Base-by-base conservation (phyloP, 2,797 vertebrate genomes). In the Betta splendens region DNA sequence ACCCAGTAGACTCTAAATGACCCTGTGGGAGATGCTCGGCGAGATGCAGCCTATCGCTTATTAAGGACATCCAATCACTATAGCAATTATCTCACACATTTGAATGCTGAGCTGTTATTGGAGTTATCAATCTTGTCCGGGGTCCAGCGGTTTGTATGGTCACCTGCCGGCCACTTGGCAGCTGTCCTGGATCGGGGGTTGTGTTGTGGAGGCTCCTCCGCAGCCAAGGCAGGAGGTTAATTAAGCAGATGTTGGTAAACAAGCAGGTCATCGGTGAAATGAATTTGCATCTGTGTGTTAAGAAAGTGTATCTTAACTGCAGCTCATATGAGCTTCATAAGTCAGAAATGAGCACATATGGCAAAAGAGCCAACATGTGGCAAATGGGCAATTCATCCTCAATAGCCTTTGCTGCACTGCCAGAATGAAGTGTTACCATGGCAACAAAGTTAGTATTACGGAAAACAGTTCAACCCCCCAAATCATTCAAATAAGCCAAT, bases 161-260 rank as follows among this genome's bases (percentile, higher is more conserved):
- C 75, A 83, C 88, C 87, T 86, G 85, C 85, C 57, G 69, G 77
- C 80, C 77, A 63, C 57, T 83, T 90, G 91, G 90, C 85, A 66
- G 54, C 49, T 31, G 57, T 85, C 72, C 70, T 80, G 78, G 60
- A 72, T 10, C 50, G 56, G 38, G 54, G 42, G 42, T 38, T 53
- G 51, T 76, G 77, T 77, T 28, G 56, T 73, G 62, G 60, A 33
- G 39, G 52, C 62, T 75, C 72, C 72, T 65, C 82, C 69, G 69
- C 60, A 71, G 79, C 72, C 54, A 54, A 70, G 71, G 71, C 71
- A 44, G 67, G 81, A 77, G 88, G 89, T 86, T 91, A 92, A 91
- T 89, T 85, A 87, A 87, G 72, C 89, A 87, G 87, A 84, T 92
- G 90, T 77, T 82, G 81, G 85, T 85, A 88, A 89, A 87, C 85